Evolutionary conservation across 2,113 vertebrate species (phyloP).

Genomic region (Indicator maculatus): DNA sequence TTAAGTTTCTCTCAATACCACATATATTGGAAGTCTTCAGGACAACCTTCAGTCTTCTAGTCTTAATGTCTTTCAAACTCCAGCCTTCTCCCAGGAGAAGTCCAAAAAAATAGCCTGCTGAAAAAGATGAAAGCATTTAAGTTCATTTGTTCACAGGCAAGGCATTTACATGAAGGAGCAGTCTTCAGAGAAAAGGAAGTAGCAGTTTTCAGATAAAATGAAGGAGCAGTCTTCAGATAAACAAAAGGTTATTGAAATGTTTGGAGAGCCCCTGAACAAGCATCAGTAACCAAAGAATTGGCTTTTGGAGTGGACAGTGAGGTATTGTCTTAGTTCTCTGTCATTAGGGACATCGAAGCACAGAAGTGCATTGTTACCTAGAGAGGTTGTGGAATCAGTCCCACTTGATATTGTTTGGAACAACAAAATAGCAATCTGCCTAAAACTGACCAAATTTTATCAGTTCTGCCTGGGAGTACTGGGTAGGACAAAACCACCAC

Average conservation of each 20-base stretch:
- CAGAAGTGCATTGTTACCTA: neutral
- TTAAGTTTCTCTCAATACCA: neutral
- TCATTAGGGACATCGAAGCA: neutral
- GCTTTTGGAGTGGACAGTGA: neutral
- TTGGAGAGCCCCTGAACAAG: neutral
- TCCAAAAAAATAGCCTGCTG: neutral
- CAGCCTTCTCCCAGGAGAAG: neutral
- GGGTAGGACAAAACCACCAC: neutral
- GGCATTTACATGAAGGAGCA: neutral
- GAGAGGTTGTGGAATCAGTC: neutral
- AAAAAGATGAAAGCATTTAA: neutral
- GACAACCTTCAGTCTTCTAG: neutral
- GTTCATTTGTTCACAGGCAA: neutral
- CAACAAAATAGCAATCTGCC: neutral
- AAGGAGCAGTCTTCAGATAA: neutral
- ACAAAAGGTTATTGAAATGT: neutral
- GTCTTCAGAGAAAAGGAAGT: neutral
- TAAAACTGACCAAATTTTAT: neutral
- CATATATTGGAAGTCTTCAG: neutral
- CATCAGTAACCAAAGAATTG: neutral
- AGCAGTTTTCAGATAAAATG: neutral
- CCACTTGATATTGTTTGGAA: neutral
- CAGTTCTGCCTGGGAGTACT: neutral
- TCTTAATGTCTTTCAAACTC: neutral
- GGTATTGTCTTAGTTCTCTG: neutral